Evolutionary conservation across 2,888 invertebrate genomes (phyloP).

Genomic region (Drosophila koepferae): DNA sequence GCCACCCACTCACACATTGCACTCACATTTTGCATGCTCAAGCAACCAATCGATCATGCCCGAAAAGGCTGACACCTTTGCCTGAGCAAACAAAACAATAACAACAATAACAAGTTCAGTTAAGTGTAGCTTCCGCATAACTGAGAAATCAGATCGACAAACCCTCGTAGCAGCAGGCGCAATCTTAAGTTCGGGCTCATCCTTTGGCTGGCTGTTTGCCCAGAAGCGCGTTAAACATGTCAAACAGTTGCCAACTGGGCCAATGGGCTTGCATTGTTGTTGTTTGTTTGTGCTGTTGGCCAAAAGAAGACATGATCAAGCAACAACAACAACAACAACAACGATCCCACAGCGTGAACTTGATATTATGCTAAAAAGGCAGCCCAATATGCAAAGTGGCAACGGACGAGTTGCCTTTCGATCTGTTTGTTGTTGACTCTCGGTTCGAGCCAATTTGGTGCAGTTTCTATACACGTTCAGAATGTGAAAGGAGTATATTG

Average conservation of each 20-base stretch:
- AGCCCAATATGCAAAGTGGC: slow-evolving; percentile 68
- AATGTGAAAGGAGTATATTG: not conserved
- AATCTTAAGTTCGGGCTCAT: slow-evolving; percentile 18
- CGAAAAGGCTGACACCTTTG: slow-evolving; percentile 60
- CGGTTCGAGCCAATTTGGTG: slow-evolving; percentile 64
- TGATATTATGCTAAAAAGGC: slow-evolving; percentile 65
- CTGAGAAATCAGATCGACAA: slow-evolving; percentile 37
- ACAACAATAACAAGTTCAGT: slow-evolving; percentile 18
- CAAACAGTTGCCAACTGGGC: slow-evolving; percentile 66
- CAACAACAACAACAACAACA: slow-evolving; percentile 26
- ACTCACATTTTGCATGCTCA: not conserved
- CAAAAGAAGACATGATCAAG: slow-evolving; percentile 66
- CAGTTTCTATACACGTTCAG: slow-evolving; percentile 2
- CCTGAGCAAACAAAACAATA: slow-evolving; percentile 25
- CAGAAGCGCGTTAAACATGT: slow-evolving; percentile 57
- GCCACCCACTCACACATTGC: not conserved
- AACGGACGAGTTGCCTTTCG: slow-evolving; percentile 34
- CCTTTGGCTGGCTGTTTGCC: slow-evolving; percentile 30
- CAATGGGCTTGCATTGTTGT: slow-evolving; percentile 54
- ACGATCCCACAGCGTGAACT: slow-evolving; percentile 70
- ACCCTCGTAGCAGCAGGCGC: not conserved
- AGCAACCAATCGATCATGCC: slow-evolving; percentile 61
- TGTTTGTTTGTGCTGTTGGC: slow-evolving; percentile 31
- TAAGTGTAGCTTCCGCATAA: slow-evolving; percentile 65
- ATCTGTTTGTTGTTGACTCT: slow-evolving; percentile 25